Conservation (phyloP, 2,113 vertebrate species). For the Tupaia tana region DNA sequence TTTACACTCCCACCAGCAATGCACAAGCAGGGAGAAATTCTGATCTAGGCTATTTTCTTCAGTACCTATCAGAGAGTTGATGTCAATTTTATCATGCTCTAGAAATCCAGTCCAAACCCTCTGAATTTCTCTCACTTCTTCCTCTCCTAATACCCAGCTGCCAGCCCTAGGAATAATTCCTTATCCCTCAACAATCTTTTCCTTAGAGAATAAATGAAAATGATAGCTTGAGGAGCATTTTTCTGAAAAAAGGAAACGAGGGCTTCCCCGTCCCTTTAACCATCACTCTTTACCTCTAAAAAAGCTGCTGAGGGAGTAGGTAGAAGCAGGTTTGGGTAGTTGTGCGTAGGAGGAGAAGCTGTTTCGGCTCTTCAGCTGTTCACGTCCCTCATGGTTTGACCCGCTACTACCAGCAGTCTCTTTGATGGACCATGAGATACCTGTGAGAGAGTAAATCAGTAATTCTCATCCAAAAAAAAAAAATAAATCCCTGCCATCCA, state of each 20-base stretch:
- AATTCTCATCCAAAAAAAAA: constrained; percentile 9
- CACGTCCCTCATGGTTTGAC: constrained; percentile 83
- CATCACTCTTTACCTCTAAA: constrained; percentile 92
- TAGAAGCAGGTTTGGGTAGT: constrained; percentile 90
- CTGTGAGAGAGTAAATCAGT: constrained; percentile 81
- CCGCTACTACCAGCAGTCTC: constrained; percentile 91
- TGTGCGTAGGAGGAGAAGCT: constrained; percentile 81
- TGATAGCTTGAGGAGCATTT: not conserved
- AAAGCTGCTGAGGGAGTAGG: constrained; percentile 94
- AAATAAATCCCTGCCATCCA: not conserved
- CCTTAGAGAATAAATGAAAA: constrained; percentile 49
- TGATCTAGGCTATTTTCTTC: constrained; percentile 21
- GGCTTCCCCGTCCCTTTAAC: not conserved
- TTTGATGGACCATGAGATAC: constrained; percentile 97
- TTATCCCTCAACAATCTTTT: constrained; percentile 27
- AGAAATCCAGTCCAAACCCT: not conserved
- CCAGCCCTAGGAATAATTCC: constrained; percentile 18
- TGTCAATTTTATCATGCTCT: not conserved
- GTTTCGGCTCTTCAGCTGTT: constrained; percentile 88
- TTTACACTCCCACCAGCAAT: not conserved
- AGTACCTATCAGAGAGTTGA: not conserved
- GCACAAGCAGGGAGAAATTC: not conserved
- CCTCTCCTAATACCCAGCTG: not conserved
- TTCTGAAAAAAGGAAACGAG: not conserved
- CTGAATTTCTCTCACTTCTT: constrained; percentile 16